Evolutionary conservation across 2,113 vertebrate species (phyloP).

Genomic region (Nematolebias whitei): DNA sequence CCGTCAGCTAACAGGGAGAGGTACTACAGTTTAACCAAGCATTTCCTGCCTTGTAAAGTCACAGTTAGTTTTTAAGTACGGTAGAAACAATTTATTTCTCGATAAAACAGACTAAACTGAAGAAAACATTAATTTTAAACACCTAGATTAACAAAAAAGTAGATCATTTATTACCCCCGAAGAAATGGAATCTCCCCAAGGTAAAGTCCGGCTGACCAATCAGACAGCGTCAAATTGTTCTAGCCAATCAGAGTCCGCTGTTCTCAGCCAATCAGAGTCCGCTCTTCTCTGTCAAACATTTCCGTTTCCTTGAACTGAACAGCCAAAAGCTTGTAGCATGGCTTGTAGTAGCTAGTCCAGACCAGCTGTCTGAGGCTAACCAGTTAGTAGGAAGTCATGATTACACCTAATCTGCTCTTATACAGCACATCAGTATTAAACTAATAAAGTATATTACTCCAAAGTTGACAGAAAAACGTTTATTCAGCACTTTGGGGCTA

Average conservation of each 20-base stretch:
- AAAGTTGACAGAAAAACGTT: too few relatives aligned
- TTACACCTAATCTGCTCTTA: not conserved
- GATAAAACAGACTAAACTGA: fast-evolving
- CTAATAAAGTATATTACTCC: not conserved
- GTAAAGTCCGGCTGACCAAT: constrained; percentile 61
- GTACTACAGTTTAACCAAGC: too few relatives aligned
- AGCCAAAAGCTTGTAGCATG: not conserved
- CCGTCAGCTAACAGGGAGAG: not conserved
- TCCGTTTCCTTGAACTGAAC: not conserved
- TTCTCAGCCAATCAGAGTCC: constrained; percentile 59
- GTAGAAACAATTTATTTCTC: fast-evolving
- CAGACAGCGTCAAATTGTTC: constrained; percentile 28
- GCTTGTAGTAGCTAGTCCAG: too few relatives aligned
- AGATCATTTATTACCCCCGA: fast-evolving
- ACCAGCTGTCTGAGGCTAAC: not conserved
- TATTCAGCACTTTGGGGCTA: too few relatives aligned
- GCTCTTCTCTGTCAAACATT: not conserved
- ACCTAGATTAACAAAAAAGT: not conserved
- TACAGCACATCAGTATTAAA: not conserved
- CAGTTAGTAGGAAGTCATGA: not conserved
- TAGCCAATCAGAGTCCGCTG: constrained; percentile 60
- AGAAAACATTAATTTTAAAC: not conserved
- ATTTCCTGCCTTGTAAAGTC: too few relatives aligned
- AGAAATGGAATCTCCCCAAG: constrained; percentile 51
- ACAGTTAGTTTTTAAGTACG: not conserved